These are phyloP conservation scores for Loris lydekkerianus DNA, from an alignment of 2,797 vertebrate genomes.

Conservation along the genomic window DNA sequence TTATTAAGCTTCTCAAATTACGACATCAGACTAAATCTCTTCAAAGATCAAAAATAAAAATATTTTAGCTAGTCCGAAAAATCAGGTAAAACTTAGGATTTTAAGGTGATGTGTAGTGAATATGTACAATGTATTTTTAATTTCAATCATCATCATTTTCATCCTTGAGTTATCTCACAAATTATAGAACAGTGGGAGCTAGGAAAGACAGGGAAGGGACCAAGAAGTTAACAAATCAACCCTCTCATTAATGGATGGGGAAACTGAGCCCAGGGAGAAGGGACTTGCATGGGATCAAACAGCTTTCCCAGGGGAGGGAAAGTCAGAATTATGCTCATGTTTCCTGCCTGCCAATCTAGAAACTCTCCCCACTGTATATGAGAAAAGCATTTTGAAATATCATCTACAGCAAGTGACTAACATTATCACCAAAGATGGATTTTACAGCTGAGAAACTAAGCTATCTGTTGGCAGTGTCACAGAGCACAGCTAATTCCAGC, in stretches of 20 bases:
- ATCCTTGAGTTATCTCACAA: background rate
- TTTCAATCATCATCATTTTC: background rate
- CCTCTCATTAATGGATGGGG: background rate
- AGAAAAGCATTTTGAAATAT: background rate
- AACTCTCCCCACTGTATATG: background rate
- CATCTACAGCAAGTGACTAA: background rate
- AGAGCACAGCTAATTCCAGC: background rate
- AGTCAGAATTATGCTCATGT: background rate
- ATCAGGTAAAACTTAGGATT: background rate
- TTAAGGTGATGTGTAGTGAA: background rate
- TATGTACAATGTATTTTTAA: background rate
- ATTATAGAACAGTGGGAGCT: background rate
- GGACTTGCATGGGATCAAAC: background rate
- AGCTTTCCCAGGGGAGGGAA: constrained; percentile 2
- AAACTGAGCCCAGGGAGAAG: background rate
- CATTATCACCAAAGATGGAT: background rate
- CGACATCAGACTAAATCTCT: constrained; percentile 50
- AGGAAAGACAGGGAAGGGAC: background rate
- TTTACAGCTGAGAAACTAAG: background rate
- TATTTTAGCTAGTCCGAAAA: background rate
- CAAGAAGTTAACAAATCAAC: background rate
- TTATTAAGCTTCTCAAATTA: background rate
- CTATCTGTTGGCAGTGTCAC: background rate
- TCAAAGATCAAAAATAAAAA: background rate
- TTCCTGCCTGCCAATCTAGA: background rate